Conservation (phyloP, 1,140 invertebrate species). For the Drosophila truncata region DNA sequence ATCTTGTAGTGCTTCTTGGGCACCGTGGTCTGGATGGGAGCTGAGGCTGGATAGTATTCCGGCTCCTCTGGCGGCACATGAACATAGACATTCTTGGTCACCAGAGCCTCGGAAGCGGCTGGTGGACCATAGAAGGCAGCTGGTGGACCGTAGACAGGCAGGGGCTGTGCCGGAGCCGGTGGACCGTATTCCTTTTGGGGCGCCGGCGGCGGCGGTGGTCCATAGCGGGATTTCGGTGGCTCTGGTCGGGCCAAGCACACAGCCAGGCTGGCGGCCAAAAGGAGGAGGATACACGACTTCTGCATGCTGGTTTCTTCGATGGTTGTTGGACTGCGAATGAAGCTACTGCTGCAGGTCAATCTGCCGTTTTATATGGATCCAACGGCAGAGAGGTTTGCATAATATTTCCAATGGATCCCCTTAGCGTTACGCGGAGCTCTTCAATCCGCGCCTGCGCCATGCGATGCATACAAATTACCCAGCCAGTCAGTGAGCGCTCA, state of each 20-base stretch:
- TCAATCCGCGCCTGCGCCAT: constrained; percentile 30
- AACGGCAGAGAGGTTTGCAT: constrained; percentile 62
- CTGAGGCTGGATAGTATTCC: constrained; percentile 76
- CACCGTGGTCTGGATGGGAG: constrained; percentile 77
- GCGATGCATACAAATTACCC: constrained; percentile 72
- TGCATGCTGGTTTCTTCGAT: constrained; percentile 56
- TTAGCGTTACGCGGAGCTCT: constrained; percentile 52
- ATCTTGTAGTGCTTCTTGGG: constrained; percentile 94
- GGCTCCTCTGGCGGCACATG: constrained; percentile 91
- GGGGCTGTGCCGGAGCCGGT: constrained; percentile 71
- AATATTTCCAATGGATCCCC: constrained; percentile 76
- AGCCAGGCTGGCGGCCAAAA: constrained; percentile 59
- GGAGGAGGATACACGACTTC: constrained; percentile 49
- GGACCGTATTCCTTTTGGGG: constrained; percentile 82
- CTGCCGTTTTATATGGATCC: constrained; percentile 62
- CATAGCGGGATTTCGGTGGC: constrained; percentile 74
- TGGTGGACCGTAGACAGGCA: constrained; percentile 77
- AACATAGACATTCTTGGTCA: constrained; percentile 91
- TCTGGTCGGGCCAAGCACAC: constrained; percentile 76
- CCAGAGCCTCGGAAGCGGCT: constrained; percentile 77
- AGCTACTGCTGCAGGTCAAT: constrained; percentile 55
- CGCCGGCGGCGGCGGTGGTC: constrained; percentile 67
- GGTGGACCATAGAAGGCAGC: constrained; percentile 82
- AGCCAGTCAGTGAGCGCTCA: constrained; percentile 10
- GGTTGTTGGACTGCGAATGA: constrained; percentile 64